These are phyloP conservation scores for Chelidonichthys spinosus DNA, from an alignment of 2,797 vertebrate genomes.

Conservation along the genomic window DNA sequence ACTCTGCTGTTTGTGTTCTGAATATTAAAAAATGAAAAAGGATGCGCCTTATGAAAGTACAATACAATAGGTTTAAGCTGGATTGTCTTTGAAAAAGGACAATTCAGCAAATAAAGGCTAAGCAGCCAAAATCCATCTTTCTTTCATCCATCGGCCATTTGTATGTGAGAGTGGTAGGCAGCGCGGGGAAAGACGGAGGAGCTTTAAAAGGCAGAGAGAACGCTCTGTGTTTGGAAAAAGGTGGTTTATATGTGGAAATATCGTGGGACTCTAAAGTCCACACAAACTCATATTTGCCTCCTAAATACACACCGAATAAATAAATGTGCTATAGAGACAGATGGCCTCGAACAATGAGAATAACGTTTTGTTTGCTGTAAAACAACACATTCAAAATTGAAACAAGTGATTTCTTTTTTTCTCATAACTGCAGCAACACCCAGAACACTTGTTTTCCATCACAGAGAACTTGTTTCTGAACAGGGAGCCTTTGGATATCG, in stretches of 20 bases:
- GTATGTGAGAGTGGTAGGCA: constrained; percentile 64
- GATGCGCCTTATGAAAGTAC: constrained; percentile 44
- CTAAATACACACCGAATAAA: constrained; percentile 10
- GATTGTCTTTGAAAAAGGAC: constrained; percentile 68
- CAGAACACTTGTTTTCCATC: constrained; percentile 1
- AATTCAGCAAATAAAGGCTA: constrained; percentile 73
- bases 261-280: constrained; percentile 34
- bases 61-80: constrained; percentile 70
- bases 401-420: not conserved
- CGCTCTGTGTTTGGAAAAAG: constrained; percentile 22
- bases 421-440: not conserved
- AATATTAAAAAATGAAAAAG: constrained; percentile 48
- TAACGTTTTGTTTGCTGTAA: constrained; percentile 1
- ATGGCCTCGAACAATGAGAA: constrained; percentile 23
- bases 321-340: constrained; percentile 15
- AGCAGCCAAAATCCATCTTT: constrained; percentile 62
- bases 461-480: constrained; percentile 9
- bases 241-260: constrained; percentile 24
- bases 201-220: constrained; percentile 45
- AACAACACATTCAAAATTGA: constrained; percentile 11
- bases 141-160: constrained; percentile 64
- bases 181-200: constrained; percentile 34
- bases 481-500: not conserved
- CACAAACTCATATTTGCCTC: constrained; percentile 19
- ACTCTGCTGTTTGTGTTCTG: constrained; percentile 46